A percentile compares a stretch with the other conserved stretches of the same genome.
phyloP scores from a whole-genome alignment of 2,113 vertebrate species.

The Thalassarche chlororhynchos region DNA sequence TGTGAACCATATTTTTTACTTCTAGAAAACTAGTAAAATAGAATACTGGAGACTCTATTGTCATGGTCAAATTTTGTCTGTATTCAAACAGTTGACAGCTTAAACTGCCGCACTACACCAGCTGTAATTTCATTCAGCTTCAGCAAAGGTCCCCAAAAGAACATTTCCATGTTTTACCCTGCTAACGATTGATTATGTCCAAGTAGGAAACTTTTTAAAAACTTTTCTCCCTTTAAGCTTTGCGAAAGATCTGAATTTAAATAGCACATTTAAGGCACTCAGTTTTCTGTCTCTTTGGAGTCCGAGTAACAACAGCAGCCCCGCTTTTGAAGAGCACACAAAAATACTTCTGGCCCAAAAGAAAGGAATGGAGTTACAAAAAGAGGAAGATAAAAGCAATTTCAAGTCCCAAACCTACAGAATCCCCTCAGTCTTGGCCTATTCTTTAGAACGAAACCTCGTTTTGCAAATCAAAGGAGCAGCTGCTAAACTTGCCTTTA shows the following conservation, averaged over 20 bases:
- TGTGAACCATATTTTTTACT: neutral
- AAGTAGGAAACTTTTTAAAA: neutral
- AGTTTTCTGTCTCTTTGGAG: neutral
- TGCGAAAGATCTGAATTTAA: conserved; percentile 10
- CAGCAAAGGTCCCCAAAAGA: neutral
- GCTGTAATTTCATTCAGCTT: neutral
- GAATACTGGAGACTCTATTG: neutral
- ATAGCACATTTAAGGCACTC: neutral
- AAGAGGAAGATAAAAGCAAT: conserved; percentile 55
- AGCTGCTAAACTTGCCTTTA: conserved; percentile 46
- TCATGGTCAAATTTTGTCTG: neutral
- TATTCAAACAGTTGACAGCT: neutral
- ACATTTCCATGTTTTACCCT: neutral
- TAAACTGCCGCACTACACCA: neutral
- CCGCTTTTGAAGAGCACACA: neutral
- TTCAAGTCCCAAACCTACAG: conserved; percentile 32
- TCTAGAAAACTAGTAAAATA: neutral
- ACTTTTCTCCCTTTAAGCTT: neutral
- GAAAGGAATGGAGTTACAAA: conserved; percentile 2
- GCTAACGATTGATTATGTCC: neutral
- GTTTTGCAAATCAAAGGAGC: conserved; percentile 63
- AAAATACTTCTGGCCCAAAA: neutral
- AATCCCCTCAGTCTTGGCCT: neutral
- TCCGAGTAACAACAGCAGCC: neutral
- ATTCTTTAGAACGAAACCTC: conserved; percentile 37